These are phyloP conservation scores for Sterrhoptilus dennistouni DNA, from an alignment of 2,113 vertebrate species.

Conservation along the genomic window DNA sequence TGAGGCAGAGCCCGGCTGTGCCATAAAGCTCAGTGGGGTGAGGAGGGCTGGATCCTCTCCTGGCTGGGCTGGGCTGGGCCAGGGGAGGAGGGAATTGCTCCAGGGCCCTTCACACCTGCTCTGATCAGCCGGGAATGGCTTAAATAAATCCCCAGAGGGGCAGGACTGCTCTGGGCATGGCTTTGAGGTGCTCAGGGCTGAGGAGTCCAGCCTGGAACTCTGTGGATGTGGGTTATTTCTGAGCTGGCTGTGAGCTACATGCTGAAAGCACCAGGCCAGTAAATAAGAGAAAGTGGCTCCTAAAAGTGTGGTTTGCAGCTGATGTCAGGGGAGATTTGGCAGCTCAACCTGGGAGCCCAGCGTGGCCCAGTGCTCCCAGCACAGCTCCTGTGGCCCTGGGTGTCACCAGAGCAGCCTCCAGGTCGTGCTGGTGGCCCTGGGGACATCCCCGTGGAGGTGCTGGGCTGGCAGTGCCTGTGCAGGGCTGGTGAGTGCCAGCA, in stretches of 20 bases:
- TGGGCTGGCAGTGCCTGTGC: not conserved
- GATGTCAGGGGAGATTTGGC: not conserved
- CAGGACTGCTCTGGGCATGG: accelerated
- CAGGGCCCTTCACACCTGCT: not conserved
- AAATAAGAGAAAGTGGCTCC: not conserved
- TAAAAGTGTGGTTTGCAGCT: not conserved
- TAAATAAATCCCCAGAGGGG: not conserved
- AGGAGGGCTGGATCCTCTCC: not conserved
- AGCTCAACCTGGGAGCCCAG: not conserved
- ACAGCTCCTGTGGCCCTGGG: not conserved
- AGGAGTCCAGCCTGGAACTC: not conserved
- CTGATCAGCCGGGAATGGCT: accelerated
- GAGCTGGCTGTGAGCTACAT: not conserved
- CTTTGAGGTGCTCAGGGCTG: not conserved
- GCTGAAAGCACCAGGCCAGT: not conserved
- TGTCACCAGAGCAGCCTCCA: no score
- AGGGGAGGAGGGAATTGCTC: not conserved
- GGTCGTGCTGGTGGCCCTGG: not conserved
- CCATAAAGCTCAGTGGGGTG: not conserved
- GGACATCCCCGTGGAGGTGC: not conserved
- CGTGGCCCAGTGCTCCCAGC: not conserved
- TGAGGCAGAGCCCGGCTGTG: not conserved
- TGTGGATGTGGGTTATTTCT: no score
- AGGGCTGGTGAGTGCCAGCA: not conserved
- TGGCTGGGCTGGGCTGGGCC: not conserved